Evolutionary conservation across 2,113 vertebrate species (phyloP).

Genomic region (Bujurquina vittata): DNA sequence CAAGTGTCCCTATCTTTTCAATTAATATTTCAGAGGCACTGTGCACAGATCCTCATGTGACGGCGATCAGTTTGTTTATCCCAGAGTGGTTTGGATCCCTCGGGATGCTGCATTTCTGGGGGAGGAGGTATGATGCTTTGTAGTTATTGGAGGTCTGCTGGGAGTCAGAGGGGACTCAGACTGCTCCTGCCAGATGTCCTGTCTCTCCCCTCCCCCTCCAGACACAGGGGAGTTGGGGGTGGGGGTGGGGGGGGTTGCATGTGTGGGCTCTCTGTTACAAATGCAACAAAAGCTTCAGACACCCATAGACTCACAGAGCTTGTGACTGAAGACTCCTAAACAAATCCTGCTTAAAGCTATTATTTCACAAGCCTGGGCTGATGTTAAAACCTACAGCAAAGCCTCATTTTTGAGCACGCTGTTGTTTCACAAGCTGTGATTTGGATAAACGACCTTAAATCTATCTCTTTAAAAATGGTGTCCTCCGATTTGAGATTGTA

Average conservation of each 20-base stretch:
- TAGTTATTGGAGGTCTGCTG: conserved; percentile 55
- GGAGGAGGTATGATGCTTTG: conserved; percentile 26
- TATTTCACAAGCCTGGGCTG: conserved; percentile 41
- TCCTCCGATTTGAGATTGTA: not conserved
- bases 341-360: not conserved
- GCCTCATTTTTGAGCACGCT: not conserved
- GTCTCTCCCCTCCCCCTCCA: conserved; percentile 65
- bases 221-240: not conserved
- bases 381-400: conserved; percentile 33
- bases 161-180: conserved; percentile 50
- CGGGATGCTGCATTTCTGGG: conserved; percentile 11
- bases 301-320: conserved; percentile 3
- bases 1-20: conserved; percentile 20
- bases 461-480: not conserved
- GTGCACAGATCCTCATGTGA: conserved; percentile 12
- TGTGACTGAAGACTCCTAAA: not conserved
- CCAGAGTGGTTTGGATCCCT: conserved; percentile 27
- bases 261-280: conserved; percentile 48
- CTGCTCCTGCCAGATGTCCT: conserved; percentile 80
- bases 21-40: conserved; percentile 41
- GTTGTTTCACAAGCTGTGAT: conserved; percentile 22
- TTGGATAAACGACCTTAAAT: not conserved
- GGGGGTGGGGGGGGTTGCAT: not conserved
- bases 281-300: conserved; percentile 62
- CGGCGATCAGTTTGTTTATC: conserved; percentile 47